Conservation (phyloP, 2,888 invertebrate genomes). For the Chironomus tentans region DNA sequence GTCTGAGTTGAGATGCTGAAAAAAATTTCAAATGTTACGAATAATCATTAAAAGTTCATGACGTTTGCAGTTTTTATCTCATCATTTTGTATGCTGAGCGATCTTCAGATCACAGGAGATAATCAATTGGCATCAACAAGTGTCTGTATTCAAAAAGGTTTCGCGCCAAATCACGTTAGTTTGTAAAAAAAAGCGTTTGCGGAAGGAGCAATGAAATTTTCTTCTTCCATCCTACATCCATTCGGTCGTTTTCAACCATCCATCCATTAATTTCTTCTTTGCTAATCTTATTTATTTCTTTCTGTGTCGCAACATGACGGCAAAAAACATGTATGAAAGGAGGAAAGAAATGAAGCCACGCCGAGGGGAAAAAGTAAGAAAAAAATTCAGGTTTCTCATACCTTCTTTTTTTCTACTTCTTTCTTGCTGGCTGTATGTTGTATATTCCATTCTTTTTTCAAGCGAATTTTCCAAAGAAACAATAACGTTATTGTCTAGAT, state of each 20-base stretch:
- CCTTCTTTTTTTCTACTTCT: not conserved
- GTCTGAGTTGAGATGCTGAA: not conserved
- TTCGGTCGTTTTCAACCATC: too few species aligned
- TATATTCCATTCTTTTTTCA: not conserved
- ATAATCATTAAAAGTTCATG: not conserved
- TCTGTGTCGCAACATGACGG: not conserved
- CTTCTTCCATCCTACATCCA: not conserved
- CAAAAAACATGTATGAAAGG: not conserved
- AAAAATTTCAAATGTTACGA: not conserved
- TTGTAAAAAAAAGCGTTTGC: not conserved
- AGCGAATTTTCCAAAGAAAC: not conserved
- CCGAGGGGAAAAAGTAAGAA: constrained; percentile 14
- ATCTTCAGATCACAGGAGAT: not conserved
- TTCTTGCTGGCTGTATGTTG: not conserved
- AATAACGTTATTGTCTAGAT: too few species aligned
- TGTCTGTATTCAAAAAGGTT: not conserved
- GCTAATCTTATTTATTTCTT: not conserved
- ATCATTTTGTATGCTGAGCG: not conserved
- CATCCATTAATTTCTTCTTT: not conserved
- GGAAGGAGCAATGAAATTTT: not conserved
- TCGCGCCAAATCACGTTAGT: not conserved
- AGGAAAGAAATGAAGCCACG: constrained; percentile 22
- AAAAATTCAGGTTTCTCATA: constrained; percentile 22
- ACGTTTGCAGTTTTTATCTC: not conserved
- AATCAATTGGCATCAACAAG: not conserved